Conservation (phyloP, 2,113 vertebrate species). For the Periophthalmodon schlosseri region DNA sequence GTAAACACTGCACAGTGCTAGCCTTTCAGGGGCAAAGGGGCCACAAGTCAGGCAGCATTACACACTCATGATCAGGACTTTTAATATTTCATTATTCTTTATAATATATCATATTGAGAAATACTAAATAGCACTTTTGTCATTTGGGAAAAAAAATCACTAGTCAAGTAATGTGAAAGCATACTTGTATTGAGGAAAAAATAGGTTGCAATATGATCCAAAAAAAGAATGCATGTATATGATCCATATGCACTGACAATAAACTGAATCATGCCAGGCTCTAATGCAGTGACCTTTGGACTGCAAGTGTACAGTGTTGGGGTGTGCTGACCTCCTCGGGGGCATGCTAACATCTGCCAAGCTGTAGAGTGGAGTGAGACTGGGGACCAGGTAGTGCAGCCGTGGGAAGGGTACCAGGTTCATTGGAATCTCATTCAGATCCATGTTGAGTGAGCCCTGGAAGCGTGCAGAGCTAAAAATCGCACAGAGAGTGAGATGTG, state of each 20-base stretch:
- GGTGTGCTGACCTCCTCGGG: constrained; percentile 80
- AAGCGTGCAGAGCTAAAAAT: constrained; percentile 89
- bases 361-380: constrained; percentile 91
- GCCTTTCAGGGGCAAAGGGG: background rate
- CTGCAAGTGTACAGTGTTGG: background rate
- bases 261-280: too few species aligned
- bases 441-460: constrained; percentile 96
- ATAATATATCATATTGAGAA: background rate
- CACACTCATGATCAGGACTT: background rate
- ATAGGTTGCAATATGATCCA: too few species aligned
- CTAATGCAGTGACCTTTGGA: background rate
- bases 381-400: constrained; percentile 93
- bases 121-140: too few species aligned
- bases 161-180: too few species aligned
- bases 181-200: too few species aligned
- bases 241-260: too few species aligned
- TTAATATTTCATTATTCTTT: background rate
- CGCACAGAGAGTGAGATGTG: background rate
- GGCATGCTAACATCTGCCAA: constrained; percentile 87
- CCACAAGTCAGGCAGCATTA: background rate
- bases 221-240: too few species aligned
- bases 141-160: too few species aligned
- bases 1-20: background rate
- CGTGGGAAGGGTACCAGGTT: constrained; percentile 96
- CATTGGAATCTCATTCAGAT: constrained; percentile 96